Conservation (phyloP, 1,140 invertebrate genomes). For the Carcinoscorpius rotundicauda region DNA sequence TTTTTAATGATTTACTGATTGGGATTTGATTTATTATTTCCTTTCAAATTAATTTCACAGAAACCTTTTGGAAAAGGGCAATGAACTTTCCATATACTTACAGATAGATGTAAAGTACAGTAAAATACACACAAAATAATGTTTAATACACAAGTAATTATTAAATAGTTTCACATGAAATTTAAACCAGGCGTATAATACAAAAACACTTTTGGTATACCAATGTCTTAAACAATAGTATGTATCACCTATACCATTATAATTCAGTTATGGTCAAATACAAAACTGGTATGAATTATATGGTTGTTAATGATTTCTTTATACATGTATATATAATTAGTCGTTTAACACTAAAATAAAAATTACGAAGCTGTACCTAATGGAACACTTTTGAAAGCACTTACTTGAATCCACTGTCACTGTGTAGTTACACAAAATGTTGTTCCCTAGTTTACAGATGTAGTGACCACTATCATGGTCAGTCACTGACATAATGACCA, state of each 20-base stretch:
- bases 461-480: conserved; percentile 79
- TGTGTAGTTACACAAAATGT: conserved; percentile 77
- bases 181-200: too few species aligned
- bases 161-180: too few species aligned
- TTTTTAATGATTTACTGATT: too few species aligned
- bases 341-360: background rate
- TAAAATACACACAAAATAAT: too few species aligned
- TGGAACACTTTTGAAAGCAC: conserved; percentile 3
- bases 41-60: too few species aligned
- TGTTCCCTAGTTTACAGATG: conserved; percentile 70
- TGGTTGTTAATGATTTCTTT: background rate
- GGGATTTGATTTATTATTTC: too few species aligned
- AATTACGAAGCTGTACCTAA: background rate
- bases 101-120: too few species aligned
- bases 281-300: too few species aligned
- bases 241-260: background rate
- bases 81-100: too few species aligned
- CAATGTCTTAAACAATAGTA: background rate
- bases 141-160: too few species aligned
- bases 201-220: too few species aligned
- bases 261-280: background rate
- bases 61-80: too few species aligned
- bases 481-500: conserved; percentile 77
- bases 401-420: conserved; percentile 69
- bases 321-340: background rate